A percentile compares a stretch with the other conserved stretches of the same genome.
These are phyloP conservation scores for Synanceia verrucosa DNA, from an alignment of 2,797 vertebrate species.

Conservation along the genomic window DNA sequence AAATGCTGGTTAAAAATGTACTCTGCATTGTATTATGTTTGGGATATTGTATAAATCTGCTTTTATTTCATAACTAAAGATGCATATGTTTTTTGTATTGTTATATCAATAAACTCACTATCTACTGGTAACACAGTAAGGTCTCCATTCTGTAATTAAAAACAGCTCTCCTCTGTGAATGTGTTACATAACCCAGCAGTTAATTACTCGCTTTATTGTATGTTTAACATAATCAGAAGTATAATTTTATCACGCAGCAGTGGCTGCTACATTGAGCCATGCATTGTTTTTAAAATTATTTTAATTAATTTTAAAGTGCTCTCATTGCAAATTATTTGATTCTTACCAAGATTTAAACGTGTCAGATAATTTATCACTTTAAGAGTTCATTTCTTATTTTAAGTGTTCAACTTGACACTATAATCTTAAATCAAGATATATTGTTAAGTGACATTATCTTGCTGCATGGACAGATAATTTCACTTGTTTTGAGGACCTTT, in stretches of 20 bases:
- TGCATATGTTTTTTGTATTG: neutral
- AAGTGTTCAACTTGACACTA: too few relatives aligned
- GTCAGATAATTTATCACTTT: too few relatives aligned
- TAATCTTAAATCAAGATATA: too few relatives aligned
- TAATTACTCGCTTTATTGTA: neutral
- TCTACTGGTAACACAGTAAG: neutral
- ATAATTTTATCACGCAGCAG: neutral
- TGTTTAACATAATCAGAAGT: too few relatives aligned
- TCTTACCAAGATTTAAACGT: too few relatives aligned
- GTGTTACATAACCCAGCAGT: neutral
- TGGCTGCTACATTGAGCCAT: neutral
- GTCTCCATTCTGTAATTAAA: neutral
- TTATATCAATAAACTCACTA: neutral
- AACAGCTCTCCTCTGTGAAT: neutral
- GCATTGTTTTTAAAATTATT: neutral
- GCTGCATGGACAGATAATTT: too few relatives aligned
- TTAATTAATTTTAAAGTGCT: conserved; percentile 2
- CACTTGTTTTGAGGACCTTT: too few relatives aligned
- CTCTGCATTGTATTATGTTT: neutral
- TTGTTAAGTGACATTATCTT: too few relatives aligned
- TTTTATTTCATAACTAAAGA: neutral
- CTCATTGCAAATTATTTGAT: too few relatives aligned
- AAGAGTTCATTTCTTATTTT: too few relatives aligned
- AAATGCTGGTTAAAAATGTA: neutral
- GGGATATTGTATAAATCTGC: neutral